phyloP scores from a whole-genome alignment of 2,113 vertebrate species.

The Thunnus thynnus region DNA sequence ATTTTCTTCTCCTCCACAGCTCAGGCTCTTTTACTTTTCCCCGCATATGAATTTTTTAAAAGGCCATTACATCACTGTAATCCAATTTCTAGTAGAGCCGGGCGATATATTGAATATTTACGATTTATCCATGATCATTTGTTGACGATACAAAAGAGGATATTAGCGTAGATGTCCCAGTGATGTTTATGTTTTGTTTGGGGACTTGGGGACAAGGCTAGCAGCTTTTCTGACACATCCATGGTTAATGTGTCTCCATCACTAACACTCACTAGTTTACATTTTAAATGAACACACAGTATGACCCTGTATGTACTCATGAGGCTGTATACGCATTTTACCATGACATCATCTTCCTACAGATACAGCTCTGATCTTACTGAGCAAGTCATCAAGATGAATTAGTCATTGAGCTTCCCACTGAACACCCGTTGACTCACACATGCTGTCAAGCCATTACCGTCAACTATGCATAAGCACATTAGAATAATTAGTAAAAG shows the following conservation, averaged over 20 bases:
- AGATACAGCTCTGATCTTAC: conserved; percentile 31
- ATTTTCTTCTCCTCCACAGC: conserved; percentile 67
- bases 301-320: not conserved
- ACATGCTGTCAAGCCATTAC: not conserved
- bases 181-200: not conserved
- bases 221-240: too few relatives aligned
- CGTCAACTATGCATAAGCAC: not conserved
- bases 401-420: conserved; percentile 43
- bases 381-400: not conserved
- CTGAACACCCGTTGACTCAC: conserved; percentile 36
- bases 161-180: not conserved
- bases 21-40: conserved; percentile 76
- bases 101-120: not conserved
- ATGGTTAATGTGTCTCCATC: not conserved
- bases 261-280: not conserved
- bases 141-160: not conserved
- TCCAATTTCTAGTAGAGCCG: conserved; percentile 36
- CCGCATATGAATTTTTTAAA: conserved; percentile 84
- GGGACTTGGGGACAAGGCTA: too few relatives aligned
- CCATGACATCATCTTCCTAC: conserved; percentile 46
- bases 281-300: not conserved
- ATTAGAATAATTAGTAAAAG: too few relatives aligned
- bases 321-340: not conserved
- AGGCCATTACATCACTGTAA: conserved; percentile 77
- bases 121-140: conserved; percentile 6